A percentile compares a stretch with the other conserved stretches of the same genome.
These are phyloP conservation scores for Pantherophis guttatus DNA, from an alignment of 2,113 vertebrate species.

Conservation along the genomic window DNA sequence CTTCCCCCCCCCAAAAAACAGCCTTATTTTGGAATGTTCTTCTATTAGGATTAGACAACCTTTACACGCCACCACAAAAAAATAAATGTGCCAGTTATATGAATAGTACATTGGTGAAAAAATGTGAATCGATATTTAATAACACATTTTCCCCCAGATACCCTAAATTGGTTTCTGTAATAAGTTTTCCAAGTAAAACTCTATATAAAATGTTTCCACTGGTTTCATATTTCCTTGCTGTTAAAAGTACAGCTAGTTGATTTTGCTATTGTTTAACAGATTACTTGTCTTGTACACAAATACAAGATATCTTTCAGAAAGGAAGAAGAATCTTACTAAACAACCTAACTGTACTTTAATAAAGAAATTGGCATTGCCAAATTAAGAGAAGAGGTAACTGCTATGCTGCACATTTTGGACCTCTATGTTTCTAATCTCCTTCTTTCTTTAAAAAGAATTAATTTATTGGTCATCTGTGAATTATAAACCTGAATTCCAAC, in stretches of 20 bases:
- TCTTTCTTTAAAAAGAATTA: neutral
- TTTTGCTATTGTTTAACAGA: neutral
- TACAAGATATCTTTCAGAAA: neutral
- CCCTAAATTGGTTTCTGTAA: neutral
- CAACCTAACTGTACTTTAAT: neutral
- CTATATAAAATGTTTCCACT: neutral
- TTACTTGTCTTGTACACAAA: neutral
- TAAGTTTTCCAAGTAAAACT: neutral
- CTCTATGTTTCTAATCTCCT: neutral
- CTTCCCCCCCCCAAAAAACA: neutral
- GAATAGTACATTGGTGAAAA: constrained; percentile 5
- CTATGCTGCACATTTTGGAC: neutral
- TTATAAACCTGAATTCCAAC: neutral
- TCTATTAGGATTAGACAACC: neutral
- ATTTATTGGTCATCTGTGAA: neutral
- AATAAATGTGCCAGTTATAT: neutral
- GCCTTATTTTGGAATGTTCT: neutral
- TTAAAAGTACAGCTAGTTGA: neutral
- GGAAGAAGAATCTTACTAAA: neutral
- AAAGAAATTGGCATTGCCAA: neutral
- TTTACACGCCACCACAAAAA: neutral
- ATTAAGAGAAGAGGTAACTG: neutral
- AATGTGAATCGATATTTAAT: neutral
- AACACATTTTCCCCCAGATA: neutral
- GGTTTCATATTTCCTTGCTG: neutral